Evolutionary conservation across 2,888 invertebrate genomes (phyloP).

Genomic region (Lissonota sp.): DNA sequence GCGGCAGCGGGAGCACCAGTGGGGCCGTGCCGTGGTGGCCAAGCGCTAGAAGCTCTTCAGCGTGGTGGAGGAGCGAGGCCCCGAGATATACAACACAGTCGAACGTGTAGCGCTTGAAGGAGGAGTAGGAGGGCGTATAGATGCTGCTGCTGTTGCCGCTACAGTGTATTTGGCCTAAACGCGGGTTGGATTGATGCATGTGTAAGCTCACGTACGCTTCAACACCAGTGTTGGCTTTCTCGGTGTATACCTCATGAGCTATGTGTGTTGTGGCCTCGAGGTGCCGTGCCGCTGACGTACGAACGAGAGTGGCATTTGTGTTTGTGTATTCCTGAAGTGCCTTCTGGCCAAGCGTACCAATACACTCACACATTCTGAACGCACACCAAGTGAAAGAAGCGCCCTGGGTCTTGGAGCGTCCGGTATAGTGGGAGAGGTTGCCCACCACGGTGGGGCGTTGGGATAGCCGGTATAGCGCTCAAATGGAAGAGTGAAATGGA

Average conservation of each 20-base stretch:
- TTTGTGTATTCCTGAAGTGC: conserved; percentile 61
- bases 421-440: conserved; percentile 78
- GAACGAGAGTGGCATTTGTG: conserved; percentile 68
- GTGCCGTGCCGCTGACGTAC: conserved; percentile 73
- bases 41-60: conserved; percentile 62
- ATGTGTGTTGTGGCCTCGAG: conserved; percentile 77
- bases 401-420: conserved; percentile 30
- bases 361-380: too few relatives aligned
- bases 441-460: conserved; percentile 64
- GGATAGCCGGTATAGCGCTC: conserved; percentile 45
- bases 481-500: conserved; percentile 60
- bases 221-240: conserved; percentile 17
- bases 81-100: conserved; percentile 46
- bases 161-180: conserved; percentile 54
- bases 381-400: conserved; percentile 23
- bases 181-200: conserved; percentile 31
- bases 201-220: conserved; percentile 20
- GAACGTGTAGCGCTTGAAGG: conserved; percentile 48
- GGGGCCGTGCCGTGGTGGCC: conserved; percentile 65
- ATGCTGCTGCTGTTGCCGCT: conserved; percentile 74
- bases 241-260: not conserved
- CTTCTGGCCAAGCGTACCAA: conserved; percentile 12
- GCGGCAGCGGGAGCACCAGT: conserved; percentile 57
- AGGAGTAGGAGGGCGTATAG: conserved; percentile 73
- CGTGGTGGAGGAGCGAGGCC: conserved; percentile 68